These are phyloP conservation scores for Periophthalmodon schlosseri DNA, from an alignment of 2,113 vertebrate species.

Conservation along the genomic window DNA sequence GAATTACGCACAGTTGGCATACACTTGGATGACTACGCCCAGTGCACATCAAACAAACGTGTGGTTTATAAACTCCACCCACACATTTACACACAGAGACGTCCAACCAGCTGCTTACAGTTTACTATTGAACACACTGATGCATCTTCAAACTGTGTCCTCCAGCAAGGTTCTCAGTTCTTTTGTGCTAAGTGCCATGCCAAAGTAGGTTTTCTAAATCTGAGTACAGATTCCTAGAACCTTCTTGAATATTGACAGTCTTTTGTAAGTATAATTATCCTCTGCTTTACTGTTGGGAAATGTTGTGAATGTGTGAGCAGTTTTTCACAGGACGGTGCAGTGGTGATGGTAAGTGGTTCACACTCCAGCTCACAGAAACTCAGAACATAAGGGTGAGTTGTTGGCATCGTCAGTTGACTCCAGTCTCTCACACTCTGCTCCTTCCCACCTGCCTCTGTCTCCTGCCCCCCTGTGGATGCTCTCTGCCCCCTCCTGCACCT, in stretches of 20 bases:
- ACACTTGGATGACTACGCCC: constrained; percentile 30
- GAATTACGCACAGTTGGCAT: constrained; percentile 17
- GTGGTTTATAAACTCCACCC: constrained; percentile 35
- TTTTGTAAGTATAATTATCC: constrained; percentile 25
- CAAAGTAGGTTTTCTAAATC: constrained; percentile 36
- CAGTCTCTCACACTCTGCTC: constrained; percentile 91
- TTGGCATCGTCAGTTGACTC: constrained; percentile 84
- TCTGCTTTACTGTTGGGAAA: constrained; percentile 27
- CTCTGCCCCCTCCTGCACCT: constrained; percentile 79
- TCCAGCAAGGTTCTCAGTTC: background rate
- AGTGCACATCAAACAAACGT: constrained; percentile 34
- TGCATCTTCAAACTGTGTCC: background rate
- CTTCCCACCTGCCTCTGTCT: constrained; percentile 83
- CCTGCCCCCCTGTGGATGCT: constrained; percentile 84
- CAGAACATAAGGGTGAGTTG: constrained; percentile 41
- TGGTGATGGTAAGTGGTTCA: constrained; percentile 61
- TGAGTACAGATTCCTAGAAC: background rate
- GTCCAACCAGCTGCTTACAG: background rate
- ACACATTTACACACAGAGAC: constrained; percentile 5
- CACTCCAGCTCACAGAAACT: constrained; percentile 20
- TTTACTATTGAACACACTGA: background rate
- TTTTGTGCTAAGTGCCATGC: constrained; percentile 6
- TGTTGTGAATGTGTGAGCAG: constrained; percentile 19
- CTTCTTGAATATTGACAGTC: background rate
- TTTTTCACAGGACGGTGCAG: constrained; percentile 28